Evolutionary conservation across 2,113 vertebrate species (phyloP).

Genomic region (Rhipidura dahli): DNA sequence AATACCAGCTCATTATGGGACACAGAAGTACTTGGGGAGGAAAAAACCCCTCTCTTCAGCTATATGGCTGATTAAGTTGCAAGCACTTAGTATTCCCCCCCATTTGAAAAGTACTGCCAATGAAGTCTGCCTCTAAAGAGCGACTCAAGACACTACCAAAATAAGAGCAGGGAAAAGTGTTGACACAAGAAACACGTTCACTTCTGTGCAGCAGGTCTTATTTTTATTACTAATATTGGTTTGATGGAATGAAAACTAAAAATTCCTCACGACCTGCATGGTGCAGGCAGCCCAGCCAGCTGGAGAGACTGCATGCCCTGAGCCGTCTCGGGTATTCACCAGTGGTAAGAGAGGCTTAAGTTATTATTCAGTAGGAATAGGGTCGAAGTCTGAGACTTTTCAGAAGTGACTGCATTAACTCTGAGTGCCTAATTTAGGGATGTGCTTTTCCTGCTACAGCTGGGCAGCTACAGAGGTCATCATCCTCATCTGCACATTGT

Average conservation of each 20-base stretch:
- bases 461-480: not conserved
- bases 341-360: not conserved
- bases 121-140: conserved; percentile 16
- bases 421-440: not conserved
- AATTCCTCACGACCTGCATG: not conserved
- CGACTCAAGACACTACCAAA: not conserved
- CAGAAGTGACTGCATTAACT: not conserved
- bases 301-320: not conserved
- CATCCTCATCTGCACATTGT: not conserved
- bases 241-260: conserved; percentile 28
- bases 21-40: not conserved
- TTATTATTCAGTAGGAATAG: not conserved
- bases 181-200: not conserved
- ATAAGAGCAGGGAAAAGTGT: not conserved
- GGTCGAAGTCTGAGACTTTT: not conserved
- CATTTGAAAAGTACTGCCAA: not conserved
- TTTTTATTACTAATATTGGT: conserved; percentile 45
- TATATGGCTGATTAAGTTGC: conserved; percentile 14
- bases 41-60: not conserved
- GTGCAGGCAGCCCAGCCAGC: not conserved
- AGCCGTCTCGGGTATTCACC: not conserved
- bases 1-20: conserved; percentile 36
- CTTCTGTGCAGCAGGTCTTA: not conserved
- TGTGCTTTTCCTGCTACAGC: not conserved
- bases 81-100: conserved; percentile 1